Percentiles rank a stretch among this genome's conserved stretches.
These are phyloP conservation scores for Acanthisitta chloris DNA, from an alignment of 2,113 vertebrate genomes.

Conservation along the genomic window DNA sequence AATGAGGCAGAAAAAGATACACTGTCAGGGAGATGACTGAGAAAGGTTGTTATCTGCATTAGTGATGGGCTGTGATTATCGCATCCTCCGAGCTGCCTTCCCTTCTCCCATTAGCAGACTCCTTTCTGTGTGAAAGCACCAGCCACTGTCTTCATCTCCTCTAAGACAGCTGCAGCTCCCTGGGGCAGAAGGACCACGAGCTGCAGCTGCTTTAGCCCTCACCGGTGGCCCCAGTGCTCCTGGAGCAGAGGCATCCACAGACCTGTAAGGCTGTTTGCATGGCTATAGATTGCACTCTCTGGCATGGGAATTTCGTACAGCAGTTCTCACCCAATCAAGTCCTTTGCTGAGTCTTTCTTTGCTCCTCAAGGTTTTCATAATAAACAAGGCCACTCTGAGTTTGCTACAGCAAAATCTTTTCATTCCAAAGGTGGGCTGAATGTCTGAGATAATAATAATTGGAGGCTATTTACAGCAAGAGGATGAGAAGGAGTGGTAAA, in stretches of 20 bases:
- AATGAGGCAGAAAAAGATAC: conserved; percentile 57
- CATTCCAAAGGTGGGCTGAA: background rate
- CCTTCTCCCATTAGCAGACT: background rate
- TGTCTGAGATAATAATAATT: conserved; percentile 20
- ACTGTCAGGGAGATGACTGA: background rate
- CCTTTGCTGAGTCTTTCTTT: background rate
- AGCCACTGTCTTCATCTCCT: background rate
- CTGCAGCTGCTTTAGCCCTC: background rate
- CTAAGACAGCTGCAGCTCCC: background rate
- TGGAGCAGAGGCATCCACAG: background rate
- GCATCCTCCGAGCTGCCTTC: background rate
- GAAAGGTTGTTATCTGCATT: conserved; percentile 21
- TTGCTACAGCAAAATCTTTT: conserved; percentile 21
- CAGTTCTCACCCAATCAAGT: background rate
- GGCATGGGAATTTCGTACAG: background rate
- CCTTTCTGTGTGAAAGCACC: background rate
- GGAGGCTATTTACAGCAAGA: background rate
- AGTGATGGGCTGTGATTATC: conserved; percentile 23
- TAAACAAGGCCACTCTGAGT: background rate
- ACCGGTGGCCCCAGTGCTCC: background rate
- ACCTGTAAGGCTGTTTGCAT: background rate
- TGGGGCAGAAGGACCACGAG: background rate
- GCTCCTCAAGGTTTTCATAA: background rate
- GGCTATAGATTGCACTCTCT: background rate
- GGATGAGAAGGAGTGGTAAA: background rate